Evolutionary conservation across 2,113 vertebrate genomes (phyloP).

Genomic region (Neolamprologus sp.): DNA sequence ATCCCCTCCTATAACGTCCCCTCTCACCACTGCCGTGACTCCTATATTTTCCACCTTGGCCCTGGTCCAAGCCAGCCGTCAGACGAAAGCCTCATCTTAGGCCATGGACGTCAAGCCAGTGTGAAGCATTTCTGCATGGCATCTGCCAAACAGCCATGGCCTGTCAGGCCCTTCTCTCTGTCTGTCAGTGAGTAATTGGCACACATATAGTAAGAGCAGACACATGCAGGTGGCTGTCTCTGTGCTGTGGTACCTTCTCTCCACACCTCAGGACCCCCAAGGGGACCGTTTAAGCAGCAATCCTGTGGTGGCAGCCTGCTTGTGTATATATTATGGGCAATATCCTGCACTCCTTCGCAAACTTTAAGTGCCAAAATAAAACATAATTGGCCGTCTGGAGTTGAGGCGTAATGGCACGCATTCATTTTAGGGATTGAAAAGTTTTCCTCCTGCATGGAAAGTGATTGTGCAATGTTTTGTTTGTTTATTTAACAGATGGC

Average conservation of each 20-base stretch:
- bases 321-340: constrained; percentile 73
- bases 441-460: constrained; percentile 44
- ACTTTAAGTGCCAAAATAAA: constrained; percentile 75
- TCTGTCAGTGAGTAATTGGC: constrained; percentile 74
- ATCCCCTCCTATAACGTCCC: background rate
- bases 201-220: constrained; percentile 57
- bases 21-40: constrained; percentile 25
- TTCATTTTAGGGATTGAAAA: constrained; percentile 59
- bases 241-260: constrained; percentile 51
- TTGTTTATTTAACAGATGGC: constrained; percentile 77
- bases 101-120: constrained; percentile 35
- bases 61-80: constrained; percentile 63
- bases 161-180: constrained; percentile 64
- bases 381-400: constrained; percentile 78
- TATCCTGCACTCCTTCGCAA: constrained; percentile 69
- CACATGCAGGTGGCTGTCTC: constrained; percentile 69
- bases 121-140: constrained; percentile 64
- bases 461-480: constrained; percentile 40
- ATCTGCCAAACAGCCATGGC: constrained; percentile 70
- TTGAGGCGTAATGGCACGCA: constrained; percentile 52
- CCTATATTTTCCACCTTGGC: constrained; percentile 56
- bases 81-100: constrained; percentile 44
- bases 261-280: constrained; percentile 58
- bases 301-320: constrained; percentile 58
- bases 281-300: constrained; percentile 65